Percentiles rank a stretch among this genome's conserved stretches.
These are phyloP conservation scores for Panopea generosa DNA, from an alignment of 2,888 invertebrate genomes.

Conservation along the genomic window DNA sequence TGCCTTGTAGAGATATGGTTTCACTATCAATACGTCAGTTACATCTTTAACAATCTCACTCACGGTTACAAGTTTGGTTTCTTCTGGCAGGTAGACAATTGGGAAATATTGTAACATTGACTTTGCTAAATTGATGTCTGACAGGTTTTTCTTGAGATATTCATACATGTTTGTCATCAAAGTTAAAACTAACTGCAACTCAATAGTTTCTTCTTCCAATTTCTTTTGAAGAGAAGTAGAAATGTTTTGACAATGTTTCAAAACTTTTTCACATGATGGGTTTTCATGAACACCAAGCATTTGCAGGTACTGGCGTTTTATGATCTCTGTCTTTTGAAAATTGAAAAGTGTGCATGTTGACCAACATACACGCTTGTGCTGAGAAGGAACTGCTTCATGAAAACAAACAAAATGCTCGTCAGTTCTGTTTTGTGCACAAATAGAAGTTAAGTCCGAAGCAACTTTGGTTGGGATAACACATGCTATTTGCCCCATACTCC, in stretches of 20 bases:
- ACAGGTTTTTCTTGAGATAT: not conserved
- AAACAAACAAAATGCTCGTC: slow-evolving; percentile 44
- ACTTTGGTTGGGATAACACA: slow-evolving; percentile 57
- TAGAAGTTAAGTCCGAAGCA: too few species aligned
- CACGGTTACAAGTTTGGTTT: slow-evolving; percentile 27
- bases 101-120: slow-evolving; percentile 20
- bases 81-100: slow-evolving; percentile 39
- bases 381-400: slow-evolving; percentile 13
- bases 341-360: slow-evolving; percentile 26
- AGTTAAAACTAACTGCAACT: too few species aligned
- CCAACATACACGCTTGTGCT: slow-evolving; percentile 32
- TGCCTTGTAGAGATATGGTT: slow-evolving; percentile 37
- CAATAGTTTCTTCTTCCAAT: not conserved
- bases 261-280: slow-evolving; percentile 39
- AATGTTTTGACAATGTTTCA: slow-evolving; percentile 57
- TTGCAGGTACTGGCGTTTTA: too few species aligned
- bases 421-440: too few species aligned
- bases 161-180: not conserved
- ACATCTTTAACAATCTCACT: slow-evolving; percentile 22
- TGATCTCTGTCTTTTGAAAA: too few species aligned
- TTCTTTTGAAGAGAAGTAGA: slow-evolving; percentile 22
- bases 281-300: slow-evolving; percentile 38
- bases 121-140: not conserved
- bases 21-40: slow-evolving; percentile 20
- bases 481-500: slow-evolving; percentile 22